Evolutionary conservation across 2,888 invertebrate genomes (phyloP).

Genomic region (Cantharis rustica): DNA sequence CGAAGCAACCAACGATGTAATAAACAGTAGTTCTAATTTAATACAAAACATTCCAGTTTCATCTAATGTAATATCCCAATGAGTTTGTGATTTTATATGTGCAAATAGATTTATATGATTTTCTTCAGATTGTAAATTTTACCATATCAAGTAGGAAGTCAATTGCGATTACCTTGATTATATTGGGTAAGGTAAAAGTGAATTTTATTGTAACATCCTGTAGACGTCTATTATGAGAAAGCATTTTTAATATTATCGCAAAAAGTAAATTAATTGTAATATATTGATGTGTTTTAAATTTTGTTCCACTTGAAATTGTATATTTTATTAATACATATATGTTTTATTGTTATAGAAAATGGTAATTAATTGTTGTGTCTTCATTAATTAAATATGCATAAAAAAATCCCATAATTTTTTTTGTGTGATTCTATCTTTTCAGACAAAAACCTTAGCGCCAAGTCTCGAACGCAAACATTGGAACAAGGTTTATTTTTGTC

Average conservation of each 20-base stretch:
- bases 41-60: constrained; percentile 14
- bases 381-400: constrained; percentile 1
- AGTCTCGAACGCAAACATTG: too few relatives aligned
- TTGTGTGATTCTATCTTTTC: too few relatives aligned
- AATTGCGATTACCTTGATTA: background rate
- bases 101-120: background rate
- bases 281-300: background rate
- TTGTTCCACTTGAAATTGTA: background rate
- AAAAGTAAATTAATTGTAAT: background rate
- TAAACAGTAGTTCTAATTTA: constrained; percentile 10
- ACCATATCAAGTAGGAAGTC: background rate
- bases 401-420: background rate
- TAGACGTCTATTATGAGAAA: background rate
- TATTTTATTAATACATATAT: constrained; percentile 1
- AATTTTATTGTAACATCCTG: background rate
- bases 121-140: background rate
- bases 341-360: constrained; percentile 10
- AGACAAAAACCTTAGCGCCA: too few relatives aligned
- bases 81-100: background rate
- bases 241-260: background rate
- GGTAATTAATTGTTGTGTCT: constrained; percentile 10
- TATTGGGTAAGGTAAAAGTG: background rate
- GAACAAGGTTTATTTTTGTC: too few relatives aligned
- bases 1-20: constrained; percentile 59
- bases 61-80: background rate